Conservation (phyloP, 2,888 invertebrate genomes). For the Chydorus sphaericus region DNA sequence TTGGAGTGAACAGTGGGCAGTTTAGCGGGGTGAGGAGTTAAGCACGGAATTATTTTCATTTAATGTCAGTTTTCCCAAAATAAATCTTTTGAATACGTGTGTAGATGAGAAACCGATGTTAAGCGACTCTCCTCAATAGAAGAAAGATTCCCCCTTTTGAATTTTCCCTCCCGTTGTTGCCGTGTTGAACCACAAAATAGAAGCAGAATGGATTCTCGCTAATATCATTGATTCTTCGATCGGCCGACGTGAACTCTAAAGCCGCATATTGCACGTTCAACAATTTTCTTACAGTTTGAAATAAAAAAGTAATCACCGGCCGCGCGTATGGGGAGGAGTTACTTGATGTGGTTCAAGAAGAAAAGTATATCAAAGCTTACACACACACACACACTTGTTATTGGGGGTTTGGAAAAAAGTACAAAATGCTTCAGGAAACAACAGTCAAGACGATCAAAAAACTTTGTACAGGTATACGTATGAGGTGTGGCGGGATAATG, state of each 20-base stretch:
- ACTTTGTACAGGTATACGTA: slow-evolving; percentile 8
- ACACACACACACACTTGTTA: background rate
- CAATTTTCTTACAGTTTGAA: background rate
- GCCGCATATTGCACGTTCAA: slow-evolving; percentile 5
- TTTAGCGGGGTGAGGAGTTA: background rate
- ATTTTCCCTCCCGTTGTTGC: no score
- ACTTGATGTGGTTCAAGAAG: background rate
- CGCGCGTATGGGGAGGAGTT: background rate
- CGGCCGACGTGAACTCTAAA: no score
- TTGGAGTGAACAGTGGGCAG: background rate
- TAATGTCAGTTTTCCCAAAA: background rate
- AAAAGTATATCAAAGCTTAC: background rate
- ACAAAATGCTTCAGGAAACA: background rate
- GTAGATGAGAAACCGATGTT: no score
- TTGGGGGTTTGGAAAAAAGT: background rate
- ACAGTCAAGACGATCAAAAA: background rate
- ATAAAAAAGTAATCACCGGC: background rate
- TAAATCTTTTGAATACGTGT: background rate
- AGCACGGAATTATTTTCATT: background rate
- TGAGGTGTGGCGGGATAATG: slow-evolving; percentile 3
- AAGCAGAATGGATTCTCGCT: background rate
- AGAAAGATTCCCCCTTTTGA: background rate
- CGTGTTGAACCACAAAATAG: background rate
- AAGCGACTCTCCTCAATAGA: background rate
- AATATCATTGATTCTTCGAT: no score